Evolutionary conservation across 2,113 vertebrate species (phyloP).

Genomic region (Stigmatopora argus): DNA sequence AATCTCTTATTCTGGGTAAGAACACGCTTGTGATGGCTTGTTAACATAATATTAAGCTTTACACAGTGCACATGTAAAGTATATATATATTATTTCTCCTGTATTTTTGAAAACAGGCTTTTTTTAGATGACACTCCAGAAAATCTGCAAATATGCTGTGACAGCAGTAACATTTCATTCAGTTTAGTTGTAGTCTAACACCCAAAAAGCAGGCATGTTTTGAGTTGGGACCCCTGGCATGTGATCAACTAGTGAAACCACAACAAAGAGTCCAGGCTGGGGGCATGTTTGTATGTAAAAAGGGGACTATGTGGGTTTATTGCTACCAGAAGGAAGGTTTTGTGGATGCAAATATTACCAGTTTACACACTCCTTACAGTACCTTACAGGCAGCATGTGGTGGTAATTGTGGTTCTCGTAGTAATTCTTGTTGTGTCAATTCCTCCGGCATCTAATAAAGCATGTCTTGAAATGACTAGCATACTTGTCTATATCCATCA

Average conservation of each 20-base stretch:
- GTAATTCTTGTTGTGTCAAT: background rate
- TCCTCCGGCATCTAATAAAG: background rate
- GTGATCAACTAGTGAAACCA: conserved; percentile 62
- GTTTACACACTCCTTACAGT: conserved; percentile 47
- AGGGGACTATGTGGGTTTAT: background rate
- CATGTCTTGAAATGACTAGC: background rate
- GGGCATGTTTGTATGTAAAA: conserved; percentile 17
- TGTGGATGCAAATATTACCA: conserved; percentile 52
- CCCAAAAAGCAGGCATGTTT: conserved; percentile 63
- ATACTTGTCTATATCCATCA: background rate
- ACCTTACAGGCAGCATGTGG: conserved; percentile 46
- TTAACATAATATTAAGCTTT: background rate
- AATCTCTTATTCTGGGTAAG: background rate
- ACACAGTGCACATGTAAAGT: too few species aligned
- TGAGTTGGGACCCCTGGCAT: conserved; percentile 57
- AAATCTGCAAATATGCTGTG: conserved; percentile 42
- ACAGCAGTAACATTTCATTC: conserved; percentile 49
- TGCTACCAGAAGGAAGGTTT: conserved; percentile 18
- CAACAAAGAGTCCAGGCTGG: conserved; percentile 52
- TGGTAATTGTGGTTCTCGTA: conserved; percentile 26
- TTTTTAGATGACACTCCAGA: conserved; percentile 20
- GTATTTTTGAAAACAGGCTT: too few species aligned
- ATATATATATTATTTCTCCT: too few species aligned
- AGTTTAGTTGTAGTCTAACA: conserved; percentile 52
- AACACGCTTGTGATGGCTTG: background rate